Evolutionary conservation across 2,797 vertebrate genomes (phyloP).

Genomic region (Epinephelus malabaricus): DNA sequence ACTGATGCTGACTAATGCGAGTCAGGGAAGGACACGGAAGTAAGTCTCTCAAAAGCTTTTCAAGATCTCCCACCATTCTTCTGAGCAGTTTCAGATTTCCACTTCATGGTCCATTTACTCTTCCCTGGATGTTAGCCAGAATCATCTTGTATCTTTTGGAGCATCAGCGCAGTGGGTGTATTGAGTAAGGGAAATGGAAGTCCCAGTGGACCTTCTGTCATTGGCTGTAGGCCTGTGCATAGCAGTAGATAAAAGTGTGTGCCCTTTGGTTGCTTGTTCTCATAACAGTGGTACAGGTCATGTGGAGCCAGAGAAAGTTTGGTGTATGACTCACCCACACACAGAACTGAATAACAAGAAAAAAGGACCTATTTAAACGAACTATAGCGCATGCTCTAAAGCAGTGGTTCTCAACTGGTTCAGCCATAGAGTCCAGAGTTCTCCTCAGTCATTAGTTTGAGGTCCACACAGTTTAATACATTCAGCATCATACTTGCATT

Average conservation of each 20-base stretch:
- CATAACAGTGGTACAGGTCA: conserved; percentile 26
- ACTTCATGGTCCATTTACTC: conserved; percentile 53
- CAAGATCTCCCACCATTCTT: conserved; percentile 31
- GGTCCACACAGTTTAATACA: no score
- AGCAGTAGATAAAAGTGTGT: conserved; percentile 13
- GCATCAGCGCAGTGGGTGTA: conserved; percentile 4
- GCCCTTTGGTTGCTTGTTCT: conserved; percentile 27
- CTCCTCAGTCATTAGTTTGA: no score
- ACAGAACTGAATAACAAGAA: not conserved
- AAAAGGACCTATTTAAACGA: no score
- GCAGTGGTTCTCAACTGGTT: no score
- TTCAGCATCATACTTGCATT: no score
- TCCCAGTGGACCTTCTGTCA: conserved; percentile 39
- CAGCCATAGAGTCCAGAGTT: no score
- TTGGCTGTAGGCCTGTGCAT: not conserved
- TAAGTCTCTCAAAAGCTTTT: conserved; percentile 38
- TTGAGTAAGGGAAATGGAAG: conserved; percentile 16
- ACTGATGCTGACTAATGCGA: conserved; percentile 56
- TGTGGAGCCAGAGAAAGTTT: conserved; percentile 14
- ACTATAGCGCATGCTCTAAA: no score
- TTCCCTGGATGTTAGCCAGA: conserved; percentile 38
- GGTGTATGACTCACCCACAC: not conserved
- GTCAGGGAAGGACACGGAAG: conserved; percentile 35
- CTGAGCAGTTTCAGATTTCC: conserved; percentile 50
- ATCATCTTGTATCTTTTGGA: conserved; percentile 47